Evolutionary conservation across 2,888 invertebrate genomes (phyloP).

Genomic region (Branchipolynoe longqiensis): DNA sequence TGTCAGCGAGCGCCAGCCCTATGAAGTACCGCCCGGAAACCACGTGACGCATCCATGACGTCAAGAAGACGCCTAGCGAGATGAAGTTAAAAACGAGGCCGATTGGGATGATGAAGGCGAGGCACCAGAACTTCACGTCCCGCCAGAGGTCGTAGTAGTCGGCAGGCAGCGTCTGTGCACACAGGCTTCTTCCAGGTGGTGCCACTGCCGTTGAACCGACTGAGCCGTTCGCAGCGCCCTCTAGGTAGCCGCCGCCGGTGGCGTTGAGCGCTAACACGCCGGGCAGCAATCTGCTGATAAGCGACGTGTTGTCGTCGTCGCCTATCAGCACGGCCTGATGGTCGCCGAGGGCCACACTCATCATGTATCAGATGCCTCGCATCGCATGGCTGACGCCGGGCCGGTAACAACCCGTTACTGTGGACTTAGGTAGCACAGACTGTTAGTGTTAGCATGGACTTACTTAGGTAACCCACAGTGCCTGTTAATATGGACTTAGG

Average conservation of each 20-base stretch:
- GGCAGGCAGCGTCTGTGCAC: background rate
- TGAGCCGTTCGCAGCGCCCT: background rate
- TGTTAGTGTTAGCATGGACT: no score
- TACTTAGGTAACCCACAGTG: no score
- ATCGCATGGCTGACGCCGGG: no score
- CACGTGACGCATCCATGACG: slow-evolving; percentile 41
- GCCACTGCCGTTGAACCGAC: no score
- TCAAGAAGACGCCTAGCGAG: slow-evolving; percentile 40
- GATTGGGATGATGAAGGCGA: slow-evolving; percentile 57
- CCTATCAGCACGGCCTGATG: background rate
- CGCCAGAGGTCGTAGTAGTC: slow-evolving; percentile 37
- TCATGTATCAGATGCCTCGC: background rate
- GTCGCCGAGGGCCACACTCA: background rate
- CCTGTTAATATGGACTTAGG: no score
- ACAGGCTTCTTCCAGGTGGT: background rate
- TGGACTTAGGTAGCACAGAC: no score
- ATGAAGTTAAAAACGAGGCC: slow-evolving; percentile 51
- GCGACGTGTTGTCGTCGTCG: background rate
- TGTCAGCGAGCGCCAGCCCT: slow-evolving; percentile 47
- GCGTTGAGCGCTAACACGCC: background rate
- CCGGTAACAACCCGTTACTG: no score
- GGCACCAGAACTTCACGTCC: slow-evolving; percentile 55
- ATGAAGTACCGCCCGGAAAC: slow-evolving; percentile 48
- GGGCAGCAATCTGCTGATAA: background rate
- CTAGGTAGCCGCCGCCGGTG: background rate